These are phyloP conservation scores for Xylota segnis DNA, from an alignment of 2,888 invertebrate species.

Conservation along the genomic window DNA sequence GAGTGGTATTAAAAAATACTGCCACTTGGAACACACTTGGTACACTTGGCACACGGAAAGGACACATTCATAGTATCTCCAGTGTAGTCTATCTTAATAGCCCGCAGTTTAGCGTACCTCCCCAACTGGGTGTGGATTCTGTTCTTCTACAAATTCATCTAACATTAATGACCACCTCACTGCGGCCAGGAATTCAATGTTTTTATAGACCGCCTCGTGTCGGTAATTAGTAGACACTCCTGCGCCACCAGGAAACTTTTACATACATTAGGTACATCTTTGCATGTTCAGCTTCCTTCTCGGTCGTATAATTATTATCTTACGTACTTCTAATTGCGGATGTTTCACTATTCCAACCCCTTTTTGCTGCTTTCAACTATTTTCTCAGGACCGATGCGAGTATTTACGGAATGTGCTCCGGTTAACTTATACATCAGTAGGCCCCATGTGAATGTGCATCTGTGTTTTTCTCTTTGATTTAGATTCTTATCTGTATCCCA, in stretches of 20 bases:
- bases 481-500: constrained; percentile 69
- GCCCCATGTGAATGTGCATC: constrained; percentile 23
- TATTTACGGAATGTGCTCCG: constrained; percentile 72
- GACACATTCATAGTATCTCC: too few species aligned
- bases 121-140: background rate
- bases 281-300: constrained; percentile 52
- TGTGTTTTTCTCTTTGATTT: constrained; percentile 62
- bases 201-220: constrained; percentile 29
- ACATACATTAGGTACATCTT: constrained; percentile 27
- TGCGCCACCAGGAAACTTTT: background rate
- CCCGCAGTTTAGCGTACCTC: background rate
- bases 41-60: too few species aligned
- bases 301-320: constrained; percentile 67
- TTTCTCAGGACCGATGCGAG: constrained; percentile 37
- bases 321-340: constrained; percentile 72
- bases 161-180: constrained; percentile 3
- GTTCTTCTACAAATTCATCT: background rate
- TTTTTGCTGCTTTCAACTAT: constrained; percentile 26
- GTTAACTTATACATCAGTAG: constrained; percentile 37
- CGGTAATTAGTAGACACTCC: constrained; percentile 26
- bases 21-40: too few species aligned
- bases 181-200: background rate
- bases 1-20: too few species aligned
- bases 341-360: constrained; percentile 62
- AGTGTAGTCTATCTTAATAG: background rate